phyloP scores from a whole-genome alignment of 2,797 vertebrate genomes.

The Podargus strigoides region DNA sequence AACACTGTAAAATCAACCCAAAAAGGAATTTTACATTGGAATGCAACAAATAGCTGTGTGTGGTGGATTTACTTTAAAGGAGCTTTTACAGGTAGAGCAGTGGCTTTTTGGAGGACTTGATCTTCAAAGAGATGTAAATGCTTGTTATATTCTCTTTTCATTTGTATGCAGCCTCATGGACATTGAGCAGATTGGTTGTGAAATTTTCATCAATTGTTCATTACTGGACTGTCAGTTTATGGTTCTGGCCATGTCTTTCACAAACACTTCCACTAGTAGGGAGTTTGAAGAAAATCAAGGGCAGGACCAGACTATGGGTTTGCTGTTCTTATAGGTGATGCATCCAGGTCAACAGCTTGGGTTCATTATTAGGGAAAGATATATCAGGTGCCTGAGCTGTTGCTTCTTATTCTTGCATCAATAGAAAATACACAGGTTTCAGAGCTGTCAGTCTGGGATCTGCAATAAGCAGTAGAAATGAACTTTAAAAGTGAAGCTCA shows the following conservation, averaged over 20 bases:
- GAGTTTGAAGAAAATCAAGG: background rate
- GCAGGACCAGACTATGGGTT: background rate
- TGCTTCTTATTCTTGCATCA: background rate
- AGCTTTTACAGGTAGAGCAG: background rate
- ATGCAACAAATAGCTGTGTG: rapidly evolving
- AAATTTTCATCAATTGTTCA: background rate
- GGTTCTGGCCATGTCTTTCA: background rate
- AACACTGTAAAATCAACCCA: background rate
- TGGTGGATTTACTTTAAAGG: rapidly evolving
- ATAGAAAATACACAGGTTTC: background rate
- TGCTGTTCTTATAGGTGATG: background rate
- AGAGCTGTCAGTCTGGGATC: background rate
- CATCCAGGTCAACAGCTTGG: background rate
- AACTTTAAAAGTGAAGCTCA: background rate
- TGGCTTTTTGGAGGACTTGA: background rate
- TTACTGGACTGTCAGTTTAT: background rate
- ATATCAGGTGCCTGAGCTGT: background rate
- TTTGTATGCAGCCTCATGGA: background rate
- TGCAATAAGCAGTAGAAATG: slow-evolving; percentile 11
- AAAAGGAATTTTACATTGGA: background rate
- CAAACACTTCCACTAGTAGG: rapidly evolving
- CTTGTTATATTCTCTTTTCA: background rate
- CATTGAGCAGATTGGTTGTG: background rate
- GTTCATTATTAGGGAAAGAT: background rate
- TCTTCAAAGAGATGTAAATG: background rate